Percentiles rank a stretch among this genome's conserved stretches.
Evolutionary conservation across 2,797 vertebrate genomes (phyloP).

Genomic region (Cephalopachus bancanus): DNA sequence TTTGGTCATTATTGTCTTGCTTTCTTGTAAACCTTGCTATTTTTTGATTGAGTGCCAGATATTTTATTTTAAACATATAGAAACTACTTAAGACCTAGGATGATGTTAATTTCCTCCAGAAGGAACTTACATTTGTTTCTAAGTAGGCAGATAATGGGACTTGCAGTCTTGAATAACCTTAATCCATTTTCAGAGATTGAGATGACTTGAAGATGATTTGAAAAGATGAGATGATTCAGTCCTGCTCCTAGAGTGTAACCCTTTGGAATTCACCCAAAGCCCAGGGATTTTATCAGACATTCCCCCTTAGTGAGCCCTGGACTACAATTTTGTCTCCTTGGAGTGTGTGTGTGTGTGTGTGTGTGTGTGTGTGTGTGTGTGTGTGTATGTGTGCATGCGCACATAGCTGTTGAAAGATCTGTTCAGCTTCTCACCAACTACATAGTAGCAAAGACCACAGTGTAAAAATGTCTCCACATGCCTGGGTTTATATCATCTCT

Average conservation of each 20-base stretch:
- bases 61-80: conserved; percentile 12
- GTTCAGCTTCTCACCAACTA: not conserved
- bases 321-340: not conserved
- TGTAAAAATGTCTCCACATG: conserved; percentile 8
- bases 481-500: not conserved
- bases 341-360: not conserved
- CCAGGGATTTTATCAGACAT: not conserved
- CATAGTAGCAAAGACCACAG: not conserved
- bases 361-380: not conserved
- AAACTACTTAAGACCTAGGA: not conserved
- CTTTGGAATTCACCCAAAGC: conserved; percentile 29
- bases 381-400: not conserved
- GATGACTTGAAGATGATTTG: conserved; percentile 5
- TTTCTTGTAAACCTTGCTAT: conserved; percentile 1
- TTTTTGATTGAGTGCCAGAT: conserved; percentile 23
- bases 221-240: not conserved
- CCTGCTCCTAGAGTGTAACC: not conserved
- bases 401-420: conserved; percentile 3
- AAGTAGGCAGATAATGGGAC: not conserved
- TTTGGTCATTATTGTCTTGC: not conserved
- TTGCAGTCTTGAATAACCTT: not conserved
- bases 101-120: conserved; percentile 46
- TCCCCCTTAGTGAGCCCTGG: not conserved
- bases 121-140: conserved; percentile 14
- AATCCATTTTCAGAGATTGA: not conserved